Conservation (phyloP, 35 echinoderm and acorn worm species). For the Holothuria glaberrima region DNA sequence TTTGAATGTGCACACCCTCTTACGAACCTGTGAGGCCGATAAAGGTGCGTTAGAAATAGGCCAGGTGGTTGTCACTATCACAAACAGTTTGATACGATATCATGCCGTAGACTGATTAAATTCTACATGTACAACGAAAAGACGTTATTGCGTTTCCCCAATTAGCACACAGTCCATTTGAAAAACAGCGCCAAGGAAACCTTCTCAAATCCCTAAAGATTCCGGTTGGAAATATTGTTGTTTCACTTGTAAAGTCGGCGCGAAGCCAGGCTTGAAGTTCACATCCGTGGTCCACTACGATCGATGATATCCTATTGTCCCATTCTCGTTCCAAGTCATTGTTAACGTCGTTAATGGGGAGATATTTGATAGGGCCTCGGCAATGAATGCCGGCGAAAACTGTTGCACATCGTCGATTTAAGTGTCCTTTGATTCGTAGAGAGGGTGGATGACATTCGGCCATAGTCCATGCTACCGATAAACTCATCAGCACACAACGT, state of each 20-base stretch:
- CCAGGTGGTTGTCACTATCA: no score
- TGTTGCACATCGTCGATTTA: background rate
- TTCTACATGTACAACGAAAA: background rate
- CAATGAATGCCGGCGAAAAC: background rate
- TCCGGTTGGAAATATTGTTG: background rate
- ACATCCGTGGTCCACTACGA: constrained; percentile 5
- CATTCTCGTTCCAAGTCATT: background rate
- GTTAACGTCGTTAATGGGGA: background rate
- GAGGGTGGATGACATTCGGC: background rate
- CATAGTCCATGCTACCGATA: background rate
- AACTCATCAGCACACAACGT: no score
- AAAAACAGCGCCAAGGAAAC: constrained; percentile 32
- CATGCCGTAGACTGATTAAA: background rate
- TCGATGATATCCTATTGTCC: background rate
- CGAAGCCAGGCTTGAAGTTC: background rate
- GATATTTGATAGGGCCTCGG: background rate
- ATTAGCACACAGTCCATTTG: background rate
- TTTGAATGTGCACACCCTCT: no score
- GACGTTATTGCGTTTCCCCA: constrained; percentile 17
- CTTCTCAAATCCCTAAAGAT: constrained; percentile 1
- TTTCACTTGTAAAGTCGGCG: background rate
- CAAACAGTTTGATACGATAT: background rate
- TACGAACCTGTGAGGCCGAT: no score
- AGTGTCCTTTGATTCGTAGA: background rate
- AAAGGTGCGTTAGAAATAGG: no score